Evolutionary conservation across 2,888 invertebrate species (phyloP).

Genomic region (Scaptomyza parva): DNA sequence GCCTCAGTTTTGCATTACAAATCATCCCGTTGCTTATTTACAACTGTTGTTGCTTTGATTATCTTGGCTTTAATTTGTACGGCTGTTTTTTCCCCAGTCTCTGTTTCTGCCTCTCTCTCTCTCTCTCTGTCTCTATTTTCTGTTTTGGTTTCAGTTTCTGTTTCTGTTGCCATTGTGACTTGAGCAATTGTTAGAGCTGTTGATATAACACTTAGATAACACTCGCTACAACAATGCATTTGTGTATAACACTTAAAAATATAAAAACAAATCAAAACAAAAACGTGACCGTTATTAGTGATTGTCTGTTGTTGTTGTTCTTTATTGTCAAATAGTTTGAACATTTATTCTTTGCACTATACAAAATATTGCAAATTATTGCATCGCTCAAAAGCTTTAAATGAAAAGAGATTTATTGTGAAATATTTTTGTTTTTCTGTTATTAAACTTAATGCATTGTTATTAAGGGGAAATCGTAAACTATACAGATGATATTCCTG

Average conservation of each 20-base stretch:
- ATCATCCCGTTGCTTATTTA: conserved; percentile 48
- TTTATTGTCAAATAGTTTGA: too few species aligned
- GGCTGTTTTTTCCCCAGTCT: conserved; percentile 6
- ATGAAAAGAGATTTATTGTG: too few species aligned
- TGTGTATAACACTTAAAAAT: conserved; percentile 45
- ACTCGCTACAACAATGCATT: conserved; percentile 64
- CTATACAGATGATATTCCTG: too few species aligned
- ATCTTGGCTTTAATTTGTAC: conserved; percentile 76
- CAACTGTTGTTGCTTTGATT: conserved; percentile 48
- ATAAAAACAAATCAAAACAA: neutral
- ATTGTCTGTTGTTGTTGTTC: conserved; percentile 41
- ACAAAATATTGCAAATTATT: too few species aligned
- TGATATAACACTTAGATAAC: conserved; percentile 77
- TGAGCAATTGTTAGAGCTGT: conserved; percentile 63
- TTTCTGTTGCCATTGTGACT: conserved; percentile 35
- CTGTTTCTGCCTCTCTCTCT: too few species aligned
- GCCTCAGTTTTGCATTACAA: conserved; percentile 67
- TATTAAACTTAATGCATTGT: too few species aligned
- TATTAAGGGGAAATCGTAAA: too few species aligned
- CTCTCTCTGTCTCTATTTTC: conserved; percentile 10
- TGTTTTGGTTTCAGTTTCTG: conserved; percentile 8
- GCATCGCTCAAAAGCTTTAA: too few species aligned
- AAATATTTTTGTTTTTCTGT: too few species aligned
- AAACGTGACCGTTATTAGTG: conserved; percentile 75
- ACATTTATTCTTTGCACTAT: too few species aligned